A percentile compares a stretch with the other conserved stretches of the same genome.
Conservation (phyloP, 1,140 invertebrate genomes). For the Popillia japonica region DNA sequence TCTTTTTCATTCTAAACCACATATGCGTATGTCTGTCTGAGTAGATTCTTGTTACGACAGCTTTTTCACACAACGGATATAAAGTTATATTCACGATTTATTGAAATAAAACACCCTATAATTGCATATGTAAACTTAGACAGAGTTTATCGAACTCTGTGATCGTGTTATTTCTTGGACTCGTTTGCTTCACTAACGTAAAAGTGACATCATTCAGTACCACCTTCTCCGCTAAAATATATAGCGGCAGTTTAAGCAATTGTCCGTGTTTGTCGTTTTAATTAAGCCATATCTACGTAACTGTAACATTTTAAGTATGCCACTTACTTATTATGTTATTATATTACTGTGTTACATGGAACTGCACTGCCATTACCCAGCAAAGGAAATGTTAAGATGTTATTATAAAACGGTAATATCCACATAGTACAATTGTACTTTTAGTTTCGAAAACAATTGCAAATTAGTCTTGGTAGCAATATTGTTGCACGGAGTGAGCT, state of each 20-base stretch:
- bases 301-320: neutral
- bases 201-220: neutral
- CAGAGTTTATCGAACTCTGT: constrained; percentile 16
- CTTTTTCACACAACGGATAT: neutral
- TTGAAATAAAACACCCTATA: constrained; percentile 19
- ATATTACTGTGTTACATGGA: too few species aligned
- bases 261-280: constrained; percentile 12
- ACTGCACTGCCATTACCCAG: too few species aligned
- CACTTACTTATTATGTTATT: too few species aligned
- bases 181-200: constrained; percentile 11
- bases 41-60: too few species aligned
- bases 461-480: too few species aligned
- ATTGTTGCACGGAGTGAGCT: too few species aligned
- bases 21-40: too few species aligned
- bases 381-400: too few species aligned
- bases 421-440: too few species aligned
- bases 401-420: too few species aligned
- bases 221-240: constrained; percentile 18
- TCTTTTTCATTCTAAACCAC: too few species aligned
- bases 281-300: constrained; percentile 1
- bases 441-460: too few species aligned
- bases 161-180: neutral
- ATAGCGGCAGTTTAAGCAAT: constrained; percentile 3
- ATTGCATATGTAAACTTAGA: constrained; percentile 14
- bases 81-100: neutral